Base-by-base conservation (phyloP, 1,140 invertebrate genomes). In the Ostrea edulis region DNA sequence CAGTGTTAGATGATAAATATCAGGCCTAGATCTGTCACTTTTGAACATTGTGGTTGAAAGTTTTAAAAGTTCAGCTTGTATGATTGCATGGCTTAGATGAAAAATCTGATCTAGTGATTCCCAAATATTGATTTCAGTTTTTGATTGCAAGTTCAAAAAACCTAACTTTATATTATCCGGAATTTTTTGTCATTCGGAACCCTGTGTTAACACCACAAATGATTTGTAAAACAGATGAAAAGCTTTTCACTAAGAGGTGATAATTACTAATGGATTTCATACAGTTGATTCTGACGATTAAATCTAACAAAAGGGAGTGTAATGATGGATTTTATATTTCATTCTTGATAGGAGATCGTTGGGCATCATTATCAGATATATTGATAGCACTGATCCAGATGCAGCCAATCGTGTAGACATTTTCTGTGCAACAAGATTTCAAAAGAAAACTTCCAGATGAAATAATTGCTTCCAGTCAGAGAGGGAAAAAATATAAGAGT, bases 201-300 rank as follows among this genome's bases (percentile, higher is more conserved):
- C 65, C 22, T 35, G 65, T 22, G n/a, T 22, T 77, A 29, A 35
- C 25, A 35, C 68, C 68, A 77, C 68, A 77, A 35, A 44, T 77
- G 68, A 77, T 77, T 14, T 77, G 22, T 29, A 9, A 29, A 35
- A 77, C 17, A 77, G 68, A 77, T 77, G 68, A 77, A 35, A 77
- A 12, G 68, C 29, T 77, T 77, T 77, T 77, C 68, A 77, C 68
- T 29, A 5, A 4, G 9, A 77, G 11, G 22, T 77, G 68, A 77
- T 77, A 77, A 77, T 77, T 77, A 77, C 68, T 77, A 77, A 77
- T 44, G 68, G 68, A 77, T 29, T 77, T 77, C 68, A 77, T 77
- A 77, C 25, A 14, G 29, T 77, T 77, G 68, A 29, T 77, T 35
- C 29, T 29, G 68, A 77, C 20, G 68, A 77, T 77, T 29, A 77